Base-by-base conservation (phyloP, 1,140 invertebrate species). In the Anoplophora glabripennis region DNA sequence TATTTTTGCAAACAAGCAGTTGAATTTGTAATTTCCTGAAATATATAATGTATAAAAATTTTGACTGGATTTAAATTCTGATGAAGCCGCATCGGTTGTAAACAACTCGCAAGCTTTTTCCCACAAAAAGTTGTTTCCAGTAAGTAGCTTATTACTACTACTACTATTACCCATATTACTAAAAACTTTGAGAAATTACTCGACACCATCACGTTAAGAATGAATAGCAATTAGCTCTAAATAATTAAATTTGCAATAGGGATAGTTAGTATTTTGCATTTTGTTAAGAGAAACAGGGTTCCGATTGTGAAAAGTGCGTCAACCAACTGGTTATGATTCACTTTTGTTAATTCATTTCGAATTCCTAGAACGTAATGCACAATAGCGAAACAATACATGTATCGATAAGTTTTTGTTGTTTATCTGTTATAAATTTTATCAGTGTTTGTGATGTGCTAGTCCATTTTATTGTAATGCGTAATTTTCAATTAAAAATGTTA, bases 391-490 rank as follows among this genome's bases (percentile, higher is more conserved):
- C 21, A 28, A 28, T 28, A 28, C 18, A 58, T 47, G 21, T 28
- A 28, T 28, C 21, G 21, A 28, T 28, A 28, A 28, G 36, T 59
- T 15, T 41, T 35, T 48, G 33, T 53, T 45, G 21, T 37, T 40
- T 14, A 14, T 42, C 33, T 53, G 46, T 46, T 52, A 57, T 47
- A 46, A 34, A 44, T 58, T 62, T 38, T 58, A 53, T 63, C 57
- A 59, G 56, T 63, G 61, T 60, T 63, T 63, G 61, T 59, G 44
- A 36, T 63, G 48, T 58, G 45, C 61, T 63, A 63, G 61, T 63
- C 61, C 55, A 63, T 45, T 59, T 59, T 37, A 37, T 28, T 54
- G 51, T 59, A 63, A 53, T 44, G 11, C 17, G 11, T 46, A 28
- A 28, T 18, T 46, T 63, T 60, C 57, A 59, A 60, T 60, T 60